A percentile compares a stretch with the other conserved stretches of the same genome.
phyloP scores from a whole-genome alignment of 1,140 invertebrate genomes.

The Tyrophagus putrescentiae region DNA sequence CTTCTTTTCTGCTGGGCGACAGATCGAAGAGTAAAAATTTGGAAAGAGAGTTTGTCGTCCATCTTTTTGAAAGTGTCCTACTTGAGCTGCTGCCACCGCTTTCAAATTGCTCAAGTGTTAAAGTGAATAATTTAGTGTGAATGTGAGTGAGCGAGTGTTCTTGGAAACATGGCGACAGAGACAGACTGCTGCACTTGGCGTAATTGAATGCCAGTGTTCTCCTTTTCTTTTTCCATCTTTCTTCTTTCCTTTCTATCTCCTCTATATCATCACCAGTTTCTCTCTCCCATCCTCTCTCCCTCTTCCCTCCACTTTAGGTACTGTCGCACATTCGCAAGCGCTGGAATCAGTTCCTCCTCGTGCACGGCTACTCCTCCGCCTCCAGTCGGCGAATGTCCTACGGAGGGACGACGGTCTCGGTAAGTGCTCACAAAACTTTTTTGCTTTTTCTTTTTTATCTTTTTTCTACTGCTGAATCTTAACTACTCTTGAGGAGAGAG shows the following conservation, averaged over 20 bases:
- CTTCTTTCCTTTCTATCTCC: not conserved
- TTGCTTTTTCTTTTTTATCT: not conserved
- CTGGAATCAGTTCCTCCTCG: conserved; percentile 28
- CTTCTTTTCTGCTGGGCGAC: no score
- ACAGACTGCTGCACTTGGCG: not conserved
- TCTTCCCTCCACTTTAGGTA: conserved; percentile 24
- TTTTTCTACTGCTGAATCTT: not conserved
- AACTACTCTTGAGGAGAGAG: not conserved
- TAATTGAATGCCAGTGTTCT: not conserved
- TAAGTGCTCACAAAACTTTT: conserved; percentile 18
- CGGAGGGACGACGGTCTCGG: conserved; percentile 25
- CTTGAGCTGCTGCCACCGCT: no score
- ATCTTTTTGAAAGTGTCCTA: no score
- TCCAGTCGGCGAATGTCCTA: conserved; percentile 22
- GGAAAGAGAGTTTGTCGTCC: no score
- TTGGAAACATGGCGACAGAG: not conserved
- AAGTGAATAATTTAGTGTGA: no score
- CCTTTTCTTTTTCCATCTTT: not conserved
- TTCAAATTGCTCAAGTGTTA: no score
- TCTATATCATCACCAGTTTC: conserved; percentile 11
- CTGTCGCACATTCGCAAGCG: conserved; percentile 28
- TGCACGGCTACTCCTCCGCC: conserved; percentile 11
- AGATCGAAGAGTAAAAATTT: no score
- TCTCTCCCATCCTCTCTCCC: not conserved
- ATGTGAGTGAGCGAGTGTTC: no score